Evolutionary conservation across 1,140 invertebrate species (phyloP).

Genomic region (Monomorium pharaonis): DNA sequence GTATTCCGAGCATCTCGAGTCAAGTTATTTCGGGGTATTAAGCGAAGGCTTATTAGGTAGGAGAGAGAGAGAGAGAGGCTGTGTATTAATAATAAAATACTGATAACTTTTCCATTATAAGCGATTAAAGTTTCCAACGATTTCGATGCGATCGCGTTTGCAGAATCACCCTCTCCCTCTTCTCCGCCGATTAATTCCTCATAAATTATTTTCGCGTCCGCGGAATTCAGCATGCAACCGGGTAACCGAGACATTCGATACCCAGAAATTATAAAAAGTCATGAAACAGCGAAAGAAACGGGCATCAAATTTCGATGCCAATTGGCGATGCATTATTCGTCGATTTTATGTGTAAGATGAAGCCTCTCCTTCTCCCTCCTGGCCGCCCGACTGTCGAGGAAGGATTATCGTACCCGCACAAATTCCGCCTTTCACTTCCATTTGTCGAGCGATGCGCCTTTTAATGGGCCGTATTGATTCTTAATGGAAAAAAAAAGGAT

Average conservation of each 20-base stretch:
- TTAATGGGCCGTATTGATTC: constrained; percentile 10
- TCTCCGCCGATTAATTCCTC: background rate
- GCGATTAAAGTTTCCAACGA: background rate
- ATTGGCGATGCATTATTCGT: background rate
- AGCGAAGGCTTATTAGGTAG: background rate
- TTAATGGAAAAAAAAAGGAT: constrained; percentile 9
- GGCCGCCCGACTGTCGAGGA: too few species aligned
- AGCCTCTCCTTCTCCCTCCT: background rate
- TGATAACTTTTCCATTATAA: background rate
- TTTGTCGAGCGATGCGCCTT: background rate
- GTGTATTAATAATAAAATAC: constrained; percentile 13
- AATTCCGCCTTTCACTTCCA: constrained; percentile 21
- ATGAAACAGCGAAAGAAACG: background rate
- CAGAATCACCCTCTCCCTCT: background rate
- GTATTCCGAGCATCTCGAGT: background rate
- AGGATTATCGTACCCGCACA: constrained; percentile 22
- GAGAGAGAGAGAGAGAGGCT: background rate
- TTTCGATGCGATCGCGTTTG: background rate
- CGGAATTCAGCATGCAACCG: background rate
- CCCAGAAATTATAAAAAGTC: background rate
- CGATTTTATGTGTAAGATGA: background rate
- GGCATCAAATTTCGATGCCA: background rate
- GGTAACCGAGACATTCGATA: background rate
- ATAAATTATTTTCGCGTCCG: background rate
- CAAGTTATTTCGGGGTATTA: background rate